Evolutionary conservation across 2,113 vertebrate genomes (phyloP).

Genomic region (Thryonomys swinderianus): DNA sequence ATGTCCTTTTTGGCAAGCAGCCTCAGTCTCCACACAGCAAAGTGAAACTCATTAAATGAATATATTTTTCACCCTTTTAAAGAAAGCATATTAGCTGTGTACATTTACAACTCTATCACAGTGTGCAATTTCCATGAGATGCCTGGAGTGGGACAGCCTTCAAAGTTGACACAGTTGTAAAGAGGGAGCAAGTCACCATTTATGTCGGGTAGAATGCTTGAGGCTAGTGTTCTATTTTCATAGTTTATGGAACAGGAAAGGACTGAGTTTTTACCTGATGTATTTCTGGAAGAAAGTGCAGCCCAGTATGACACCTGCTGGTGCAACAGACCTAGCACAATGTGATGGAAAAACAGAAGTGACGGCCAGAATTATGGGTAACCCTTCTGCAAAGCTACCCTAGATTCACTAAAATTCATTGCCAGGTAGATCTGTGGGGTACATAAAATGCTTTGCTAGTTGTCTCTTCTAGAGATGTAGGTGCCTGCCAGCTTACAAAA

Average conservation of each 20-base stretch:
- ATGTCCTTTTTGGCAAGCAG: neutral
- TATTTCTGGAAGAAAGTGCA: slow-evolving; percentile 52
- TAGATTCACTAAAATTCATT: slow-evolving; percentile 59
- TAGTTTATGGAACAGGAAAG: slow-evolving; percentile 23
- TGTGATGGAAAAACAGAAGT: slow-evolving; percentile 46
- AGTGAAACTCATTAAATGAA: neutral
- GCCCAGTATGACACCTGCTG: slow-evolving; percentile 63
- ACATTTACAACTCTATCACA: neutral
- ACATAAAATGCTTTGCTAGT: slow-evolving; percentile 51
- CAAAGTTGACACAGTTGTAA: slow-evolving; percentile 26
- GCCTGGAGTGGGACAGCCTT: neutral
- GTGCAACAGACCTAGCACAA: slow-evolving; percentile 60
- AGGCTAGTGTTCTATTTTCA: slow-evolving; percentile 59
- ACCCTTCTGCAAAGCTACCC: neutral
- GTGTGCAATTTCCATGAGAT: neutral
- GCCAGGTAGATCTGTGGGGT: neutral
- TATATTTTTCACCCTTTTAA: neutral
- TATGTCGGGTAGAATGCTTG: slow-evolving; percentile 11
- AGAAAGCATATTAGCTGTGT: neutral
- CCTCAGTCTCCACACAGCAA: neutral
- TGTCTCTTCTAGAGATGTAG: neutral
- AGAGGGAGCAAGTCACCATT: neutral
- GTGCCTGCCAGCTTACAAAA: slow-evolving; percentile 22
- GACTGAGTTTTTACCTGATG: slow-evolving; percentile 40
- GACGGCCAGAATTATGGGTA: neutral